Base-by-base conservation (phyloP, 2,113 vertebrate species). In the Chaetodon auriga region DNA sequence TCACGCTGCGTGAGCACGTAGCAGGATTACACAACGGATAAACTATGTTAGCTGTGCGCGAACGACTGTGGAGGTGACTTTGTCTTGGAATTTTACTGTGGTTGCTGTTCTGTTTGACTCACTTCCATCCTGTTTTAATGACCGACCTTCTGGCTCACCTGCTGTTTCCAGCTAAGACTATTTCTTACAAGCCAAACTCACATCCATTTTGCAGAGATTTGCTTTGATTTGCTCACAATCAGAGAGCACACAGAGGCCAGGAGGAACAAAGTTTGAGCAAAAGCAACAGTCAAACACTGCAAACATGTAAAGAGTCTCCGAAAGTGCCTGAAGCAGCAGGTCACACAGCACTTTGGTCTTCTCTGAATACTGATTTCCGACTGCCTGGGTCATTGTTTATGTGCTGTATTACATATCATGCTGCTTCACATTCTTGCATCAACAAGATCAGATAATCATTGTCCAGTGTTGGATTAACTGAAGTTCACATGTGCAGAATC, bases 1-100 rank as follows among this genome's bases (percentile, higher is more conserved):
- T 8, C 38, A 48, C 0, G 6, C 36, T 10, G 7, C 10, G 58
- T 13, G 25, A 46, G 55, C 48, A 18, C 14, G 76, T 46, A 38
- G 7, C 60, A 64, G 38, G 51, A 69, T 51, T 14, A 83, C 49
- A 38, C 19, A 41, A 43, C 5, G 11, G 57, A 82, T 38, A 48
- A n/a, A 19, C 7, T 15, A 65, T 38, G 38, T 38, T 38, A 38
- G 38, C 38, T 38, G 4, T 38, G 4, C n/a, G n/a, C n/a, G n/a
- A 38, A 38, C 38, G 7, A 38, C n/a, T 23, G n/a, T 19, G 16
- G 14, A 55, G 13, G 14, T 25, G 18, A 70, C 35, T 1, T 76
- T 46, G n/a, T 10, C 14, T 14, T 36, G n/a, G 15, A 15, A 61
- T n/a, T 36, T 4, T 2, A 3, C 13, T 36, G 3, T 9, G 46